Evolutionary conservation across 2,797 vertebrate species (phyloP).

Genomic region (Platalea minor): DNA sequence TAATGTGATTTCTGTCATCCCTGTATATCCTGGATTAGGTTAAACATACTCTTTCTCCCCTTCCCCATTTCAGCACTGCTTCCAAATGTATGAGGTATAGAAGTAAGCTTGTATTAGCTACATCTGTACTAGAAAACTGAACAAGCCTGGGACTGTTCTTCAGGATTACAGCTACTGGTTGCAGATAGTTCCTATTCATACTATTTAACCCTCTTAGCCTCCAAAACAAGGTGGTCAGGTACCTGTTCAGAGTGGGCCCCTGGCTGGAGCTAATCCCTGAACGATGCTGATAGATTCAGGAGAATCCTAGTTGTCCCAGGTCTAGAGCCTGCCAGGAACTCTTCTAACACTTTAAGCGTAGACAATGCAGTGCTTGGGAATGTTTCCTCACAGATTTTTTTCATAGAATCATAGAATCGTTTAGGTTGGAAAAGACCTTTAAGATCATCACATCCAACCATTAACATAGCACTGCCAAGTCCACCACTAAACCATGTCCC

Average conservation of each 20-base stretch:
- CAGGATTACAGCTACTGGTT: background rate
- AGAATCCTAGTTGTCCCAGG: background rate
- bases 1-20: conserved; percentile 33
- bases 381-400: background rate
- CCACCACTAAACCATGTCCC: too few relatives aligned
- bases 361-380: background rate
- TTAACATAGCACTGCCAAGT: too few relatives aligned
- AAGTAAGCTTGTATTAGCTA: background rate
- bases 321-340: background rate
- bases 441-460: too few relatives aligned
- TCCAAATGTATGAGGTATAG: background rate
- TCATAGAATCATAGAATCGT: too few relatives aligned
- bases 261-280: background rate
- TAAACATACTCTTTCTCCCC: background rate
- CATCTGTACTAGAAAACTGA: background rate
- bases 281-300: background rate
- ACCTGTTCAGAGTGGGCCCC: background rate
- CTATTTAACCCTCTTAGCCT: background rate
- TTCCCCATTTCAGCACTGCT: background rate
- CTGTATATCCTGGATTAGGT: background rate
- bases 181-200: background rate
- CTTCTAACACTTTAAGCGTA: background rate
- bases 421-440: too few relatives aligned
- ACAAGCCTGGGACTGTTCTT: background rate
- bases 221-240: background rate